Conservation (phyloP, 92 coral and sea anemone genomes). For the Epizoanthus rinbou region DNA sequence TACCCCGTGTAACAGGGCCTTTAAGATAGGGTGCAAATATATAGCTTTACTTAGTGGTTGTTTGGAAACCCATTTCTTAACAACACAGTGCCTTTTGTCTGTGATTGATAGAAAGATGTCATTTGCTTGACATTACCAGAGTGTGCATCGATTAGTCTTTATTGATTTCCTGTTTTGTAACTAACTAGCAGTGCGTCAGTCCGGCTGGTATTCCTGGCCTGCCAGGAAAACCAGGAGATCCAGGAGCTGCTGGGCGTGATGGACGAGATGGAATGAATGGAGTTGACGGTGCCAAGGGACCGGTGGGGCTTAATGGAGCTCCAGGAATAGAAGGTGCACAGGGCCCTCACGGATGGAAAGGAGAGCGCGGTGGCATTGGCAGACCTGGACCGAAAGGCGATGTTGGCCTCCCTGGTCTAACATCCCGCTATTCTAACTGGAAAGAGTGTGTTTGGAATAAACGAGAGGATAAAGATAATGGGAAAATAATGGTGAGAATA, state of each 20-base stretch:
- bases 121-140: too few relatives aligned
- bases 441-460: too few relatives aligned
- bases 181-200: not conserved
- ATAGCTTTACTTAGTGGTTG: too few relatives aligned
- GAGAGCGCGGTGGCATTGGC: not conserved
- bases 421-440: too few relatives aligned
- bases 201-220: conserved; percentile 1
- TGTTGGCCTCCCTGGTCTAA: not conserved
- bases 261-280: not conserved
- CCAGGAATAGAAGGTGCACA: not conserved
- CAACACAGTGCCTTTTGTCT: too few relatives aligned
- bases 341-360: not conserved
- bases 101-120: too few relatives aligned
- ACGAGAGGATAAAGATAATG: not conserved
- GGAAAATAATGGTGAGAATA: not conserved
- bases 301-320: not conserved
- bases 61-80: too few relatives aligned
- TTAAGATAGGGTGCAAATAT: too few relatives aligned
- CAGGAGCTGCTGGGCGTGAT: not conserved
- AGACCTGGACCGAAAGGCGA: not conserved
- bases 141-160: too few relatives aligned
- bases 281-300: not conserved
- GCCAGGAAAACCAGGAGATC: not conserved
- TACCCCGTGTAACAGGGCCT: too few relatives aligned
- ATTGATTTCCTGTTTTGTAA: too few relatives aligned